Conservation (phyloP, 2,888 invertebrate species). For the Ctena decussata region DNA sequence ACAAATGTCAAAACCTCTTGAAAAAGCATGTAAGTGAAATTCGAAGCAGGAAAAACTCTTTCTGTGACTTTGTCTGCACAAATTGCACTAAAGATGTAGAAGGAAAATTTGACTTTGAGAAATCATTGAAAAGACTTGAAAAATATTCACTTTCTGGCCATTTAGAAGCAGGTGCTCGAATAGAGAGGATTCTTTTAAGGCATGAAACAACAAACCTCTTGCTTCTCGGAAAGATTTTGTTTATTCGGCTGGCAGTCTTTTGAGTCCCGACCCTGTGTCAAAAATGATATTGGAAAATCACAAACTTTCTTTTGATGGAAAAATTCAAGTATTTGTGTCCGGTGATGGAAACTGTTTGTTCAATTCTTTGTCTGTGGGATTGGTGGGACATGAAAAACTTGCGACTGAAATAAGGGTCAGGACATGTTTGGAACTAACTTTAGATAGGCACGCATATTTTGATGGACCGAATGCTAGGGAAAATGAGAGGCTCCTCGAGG, state of each 20-base stretch:
- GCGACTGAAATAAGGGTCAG: background rate
- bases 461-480: background rate
- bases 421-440: background rate
- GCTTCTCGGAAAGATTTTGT: background rate
- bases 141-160: background rate
- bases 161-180: background rate
- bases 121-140: background rate
- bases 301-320: background rate
- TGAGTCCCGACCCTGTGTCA: background rate
- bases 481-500: background rate
- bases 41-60: background rate
- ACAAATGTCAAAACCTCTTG: background rate
- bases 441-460: background rate
- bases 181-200: background rate
- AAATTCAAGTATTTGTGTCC: background rate
- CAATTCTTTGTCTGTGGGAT: background rate
- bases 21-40: background rate
- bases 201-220: background rate
- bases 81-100: background rate
- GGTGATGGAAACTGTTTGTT: slow-evolving; percentile 10
- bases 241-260: background rate
- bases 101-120: background rate
- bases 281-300: background rate
- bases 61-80: background rate
- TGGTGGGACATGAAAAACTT: background rate